phyloP scores from a whole-genome alignment of 2,888 invertebrate species.

The Amphipyra tragopoginis region DNA sequence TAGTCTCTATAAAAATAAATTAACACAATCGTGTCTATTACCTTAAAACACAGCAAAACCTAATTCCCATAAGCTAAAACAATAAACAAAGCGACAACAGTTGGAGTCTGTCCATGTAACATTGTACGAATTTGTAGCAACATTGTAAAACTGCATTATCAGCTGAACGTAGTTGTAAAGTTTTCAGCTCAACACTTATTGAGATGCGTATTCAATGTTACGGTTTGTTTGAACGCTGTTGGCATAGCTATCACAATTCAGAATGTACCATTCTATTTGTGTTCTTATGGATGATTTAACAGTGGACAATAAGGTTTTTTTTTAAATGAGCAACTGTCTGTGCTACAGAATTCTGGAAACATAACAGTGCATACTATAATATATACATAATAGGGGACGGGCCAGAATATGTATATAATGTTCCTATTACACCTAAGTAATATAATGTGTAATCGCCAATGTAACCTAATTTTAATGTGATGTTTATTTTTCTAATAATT shows the following conservation, averaged over 20 bases:
- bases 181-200: conserved; percentile 25
- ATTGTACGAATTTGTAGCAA: conserved; percentile 27
- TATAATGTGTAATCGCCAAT: too few species aligned
- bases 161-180: conserved; percentile 17
- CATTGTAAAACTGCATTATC: conserved; percentile 26
- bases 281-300: too few species aligned
- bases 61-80: conserved; percentile 44
- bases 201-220: not conserved
- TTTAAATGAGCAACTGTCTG: too few species aligned
- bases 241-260: not conserved
- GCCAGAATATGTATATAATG: too few species aligned
- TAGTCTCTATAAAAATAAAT: not conserved
- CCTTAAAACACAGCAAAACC: conserved; percentile 1
- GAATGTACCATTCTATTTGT: too few species aligned
- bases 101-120: conserved; percentile 45
- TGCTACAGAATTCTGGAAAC: too few species aligned
- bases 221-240: not conserved
- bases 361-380: too few species aligned
- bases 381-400: too few species aligned
- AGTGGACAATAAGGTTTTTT: too few species aligned
- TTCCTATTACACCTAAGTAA: too few species aligned
- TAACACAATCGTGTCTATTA: not conserved
- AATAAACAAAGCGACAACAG: conserved; percentile 34
- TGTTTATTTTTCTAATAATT: too few species aligned
- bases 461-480: too few species aligned